Evolutionary conservation across 92 coral and sea anemone genomes (phyloP), one percentile per base, ranked within the genome.

Genomic region (Muricea muricata): DNA sequence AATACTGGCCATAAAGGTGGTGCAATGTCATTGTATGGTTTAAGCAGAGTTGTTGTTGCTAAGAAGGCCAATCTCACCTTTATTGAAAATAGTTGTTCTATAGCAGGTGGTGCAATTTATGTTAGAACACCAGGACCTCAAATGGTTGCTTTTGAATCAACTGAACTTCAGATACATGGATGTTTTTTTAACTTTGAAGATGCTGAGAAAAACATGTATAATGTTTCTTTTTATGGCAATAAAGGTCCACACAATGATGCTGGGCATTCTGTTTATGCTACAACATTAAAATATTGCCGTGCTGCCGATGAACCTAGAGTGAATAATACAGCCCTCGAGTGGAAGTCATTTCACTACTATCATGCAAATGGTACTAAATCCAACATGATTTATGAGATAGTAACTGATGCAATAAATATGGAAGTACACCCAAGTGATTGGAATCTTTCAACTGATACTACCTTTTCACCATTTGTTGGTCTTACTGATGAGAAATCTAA

Each of bases 1-100:
- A 96, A 96, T 71, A 86, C 81, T 35, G 99, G 99, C 23, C 40
- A 85, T 2, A 89, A 91, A 48, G 99, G 99, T 10, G 99, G 99
- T 48, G 99, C 92, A 3, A 73, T 96, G 10, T 95, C 93, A 18
- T 61, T 96, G 85, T 96, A 96, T 85, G 97, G 99, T 33, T 52
- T 60, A 68, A 90, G 97, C 21, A 77, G 88, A 34, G 57, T 96
- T 17, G 91, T 85, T 73, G 76, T 96, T 67, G 86, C 93, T 93
- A 92, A 93, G 1, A 52, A 55, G 7, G 85, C 96, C 20, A 61
- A 76, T 26, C 84, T 96, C 32, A 50, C 78, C 24, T 93, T 96
- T 60, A 60, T 65, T 14, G 17, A 84, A 17, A 96, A 96, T 31
- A 40, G 20, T 29, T 97, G 97, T 34, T 24, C 40, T 11, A 92